Conservation (phyloP, 2,888 invertebrate species). For the Agriopis leucophaearia region DNA sequence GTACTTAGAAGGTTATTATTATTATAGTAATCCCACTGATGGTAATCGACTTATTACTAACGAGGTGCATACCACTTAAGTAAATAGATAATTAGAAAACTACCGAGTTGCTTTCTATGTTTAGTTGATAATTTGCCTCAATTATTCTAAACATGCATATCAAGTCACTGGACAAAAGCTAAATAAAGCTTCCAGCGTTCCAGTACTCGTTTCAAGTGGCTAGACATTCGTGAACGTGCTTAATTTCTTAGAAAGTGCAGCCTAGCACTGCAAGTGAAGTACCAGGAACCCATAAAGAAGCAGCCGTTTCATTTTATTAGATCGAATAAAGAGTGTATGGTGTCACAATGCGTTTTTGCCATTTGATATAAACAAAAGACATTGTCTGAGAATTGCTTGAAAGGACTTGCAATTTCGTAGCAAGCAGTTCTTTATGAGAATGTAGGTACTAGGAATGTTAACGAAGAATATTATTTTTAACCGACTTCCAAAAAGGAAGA, state of each 20-base stretch:
- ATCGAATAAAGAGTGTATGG: slow-evolving; percentile 26
- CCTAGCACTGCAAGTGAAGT: slow-evolving; percentile 32
- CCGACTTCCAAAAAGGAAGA: too few species aligned
- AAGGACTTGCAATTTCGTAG: neutral
- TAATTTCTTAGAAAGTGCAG: slow-evolving; percentile 41
- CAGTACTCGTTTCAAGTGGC: slow-evolving; percentile 22
- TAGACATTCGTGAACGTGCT: slow-evolving; percentile 11
- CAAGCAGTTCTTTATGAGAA: neutral
- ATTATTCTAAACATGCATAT: slow-evolving; percentile 3
- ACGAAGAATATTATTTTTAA: too few species aligned
- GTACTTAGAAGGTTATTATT: too few species aligned
- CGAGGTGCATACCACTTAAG: too few species aligned
- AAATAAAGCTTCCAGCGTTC: too few species aligned
- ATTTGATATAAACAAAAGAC: slow-evolving; percentile 18
- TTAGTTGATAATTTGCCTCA: neutral
- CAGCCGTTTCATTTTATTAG: slow-evolving; percentile 25
- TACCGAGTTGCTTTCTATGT: neutral
- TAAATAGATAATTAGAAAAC: neutral
- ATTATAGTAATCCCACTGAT: too few species aligned
- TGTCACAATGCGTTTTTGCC: slow-evolving; percentile 29
- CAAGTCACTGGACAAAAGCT: slow-evolving; percentile 5
- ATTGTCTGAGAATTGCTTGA: slow-evolving; percentile 21
- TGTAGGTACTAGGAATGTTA: too few species aligned
- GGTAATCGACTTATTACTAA: too few species aligned
- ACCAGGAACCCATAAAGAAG: slow-evolving; percentile 39